phyloP scores from a whole-genome alignment of 2,797 vertebrate genomes.

The Myripristis jacobus region DNA sequence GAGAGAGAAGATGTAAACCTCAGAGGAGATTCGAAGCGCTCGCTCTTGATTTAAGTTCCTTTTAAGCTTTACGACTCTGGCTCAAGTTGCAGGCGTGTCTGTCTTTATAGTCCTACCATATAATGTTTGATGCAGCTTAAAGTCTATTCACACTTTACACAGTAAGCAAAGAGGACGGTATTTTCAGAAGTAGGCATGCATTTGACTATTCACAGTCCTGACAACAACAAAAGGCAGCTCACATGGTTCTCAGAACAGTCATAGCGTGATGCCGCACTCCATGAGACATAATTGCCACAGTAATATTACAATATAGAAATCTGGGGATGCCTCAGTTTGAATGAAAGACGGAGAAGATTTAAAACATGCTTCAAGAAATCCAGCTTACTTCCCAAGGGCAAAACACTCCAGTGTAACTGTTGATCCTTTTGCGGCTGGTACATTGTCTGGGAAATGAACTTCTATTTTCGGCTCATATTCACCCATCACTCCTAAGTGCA shows the following conservation, averaged over 20 bases:
- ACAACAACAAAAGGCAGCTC: conserved; percentile 39
- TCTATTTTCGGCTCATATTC: conserved; percentile 99
- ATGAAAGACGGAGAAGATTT: conserved; percentile 65
- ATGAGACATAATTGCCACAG: conserved; percentile 64
- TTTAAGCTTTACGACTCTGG: conserved; percentile 31
- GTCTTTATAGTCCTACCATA: conserved; percentile 42
- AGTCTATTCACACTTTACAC: conserved; percentile 17
- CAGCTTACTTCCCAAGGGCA: conserved; percentile 96
- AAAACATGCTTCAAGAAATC: conserved; percentile 77
- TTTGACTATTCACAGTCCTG: neutral
- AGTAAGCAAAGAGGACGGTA: neutral
- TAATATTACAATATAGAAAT: conserved; percentile 59
- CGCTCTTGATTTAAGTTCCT: conserved; percentile 21
- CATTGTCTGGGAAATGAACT: conserved; percentile 95
- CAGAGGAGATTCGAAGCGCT: neutral
- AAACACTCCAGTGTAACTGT: conserved; percentile 96
- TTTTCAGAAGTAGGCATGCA: neutral
- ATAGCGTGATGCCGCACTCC: conserved; percentile 26
- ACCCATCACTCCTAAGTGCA: conserved; percentile 91
- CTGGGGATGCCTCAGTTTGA: conserved; percentile 38
- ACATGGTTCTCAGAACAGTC: conserved; percentile 50
- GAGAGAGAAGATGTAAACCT: conserved; percentile 28
- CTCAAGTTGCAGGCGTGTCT: conserved; percentile 33
- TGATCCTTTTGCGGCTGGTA: conserved; percentile 93
- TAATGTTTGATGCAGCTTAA: conserved; percentile 46